These are phyloP conservation scores for Gryllus bimaculatus DNA, from an alignment of 1,140 invertebrate genomes.

Conservation along the genomic window DNA sequence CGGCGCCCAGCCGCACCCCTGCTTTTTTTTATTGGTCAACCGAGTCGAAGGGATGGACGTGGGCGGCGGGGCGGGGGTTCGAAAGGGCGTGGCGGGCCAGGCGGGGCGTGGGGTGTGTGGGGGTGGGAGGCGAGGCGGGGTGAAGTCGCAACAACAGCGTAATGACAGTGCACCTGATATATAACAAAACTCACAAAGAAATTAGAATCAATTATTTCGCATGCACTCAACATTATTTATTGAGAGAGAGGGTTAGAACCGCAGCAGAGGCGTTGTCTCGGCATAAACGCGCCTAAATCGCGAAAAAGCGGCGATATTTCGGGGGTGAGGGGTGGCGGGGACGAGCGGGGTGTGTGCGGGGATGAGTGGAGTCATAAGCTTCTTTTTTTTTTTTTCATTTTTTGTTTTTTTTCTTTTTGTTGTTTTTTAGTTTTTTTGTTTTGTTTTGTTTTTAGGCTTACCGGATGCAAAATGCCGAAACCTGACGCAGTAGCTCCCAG, in stretches of 20 bases:
- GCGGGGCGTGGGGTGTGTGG: neutral
- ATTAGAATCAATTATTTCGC: conserved; percentile 22
- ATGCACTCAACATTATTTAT: conserved; percentile 22
- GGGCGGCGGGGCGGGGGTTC: neutral
- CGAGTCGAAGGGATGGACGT: neutral
- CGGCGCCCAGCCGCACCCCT: neutral
- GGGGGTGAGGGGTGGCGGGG: no score
- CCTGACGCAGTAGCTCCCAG: neutral
- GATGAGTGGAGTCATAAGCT: neutral
- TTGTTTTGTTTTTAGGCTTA: neutral
- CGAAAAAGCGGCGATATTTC: neutral
- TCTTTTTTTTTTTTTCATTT: neutral
- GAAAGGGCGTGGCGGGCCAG: neutral
- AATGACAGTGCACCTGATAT: neutral
- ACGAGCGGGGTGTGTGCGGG: neutral
- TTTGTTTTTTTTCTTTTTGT: no score
- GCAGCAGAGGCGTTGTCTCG: neutral
- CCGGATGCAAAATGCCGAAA: neutral
- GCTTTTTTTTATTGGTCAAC: conserved; percentile 21
- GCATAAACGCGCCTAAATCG: neutral
- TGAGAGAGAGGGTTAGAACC: conserved; percentile 14
- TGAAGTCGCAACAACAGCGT: neutral
- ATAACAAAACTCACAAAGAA: conserved; percentile 19
- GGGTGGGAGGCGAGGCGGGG: neutral
- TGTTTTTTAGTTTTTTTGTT: neutral